Conservation (phyloP, 2,888 invertebrate genomes). For the Pogonocherus hispidulus region DNA sequence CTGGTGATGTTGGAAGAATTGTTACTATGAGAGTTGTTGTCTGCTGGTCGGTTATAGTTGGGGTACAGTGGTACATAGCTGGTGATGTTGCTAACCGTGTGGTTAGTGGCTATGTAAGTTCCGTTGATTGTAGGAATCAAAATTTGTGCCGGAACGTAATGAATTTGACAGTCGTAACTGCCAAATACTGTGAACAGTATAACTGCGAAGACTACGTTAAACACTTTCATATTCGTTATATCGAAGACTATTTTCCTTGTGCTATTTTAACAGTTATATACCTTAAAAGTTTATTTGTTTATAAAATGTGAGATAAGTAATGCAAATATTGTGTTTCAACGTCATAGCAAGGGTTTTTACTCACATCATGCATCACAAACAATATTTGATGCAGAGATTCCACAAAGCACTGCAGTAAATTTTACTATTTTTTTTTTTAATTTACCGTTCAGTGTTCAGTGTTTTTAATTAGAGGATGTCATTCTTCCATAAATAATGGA, state of each 20-base stretch:
- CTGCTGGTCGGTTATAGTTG: not conserved
- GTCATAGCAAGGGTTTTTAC: not conserved
- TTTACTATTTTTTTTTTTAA: too few relatives aligned
- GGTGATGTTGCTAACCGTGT: conserved; percentile 12
- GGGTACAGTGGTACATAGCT: conserved; percentile 8
- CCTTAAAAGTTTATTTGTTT: conserved; percentile 24
- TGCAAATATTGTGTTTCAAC: conserved; percentile 28
- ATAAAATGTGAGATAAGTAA: conserved; percentile 21
- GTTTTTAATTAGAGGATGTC: too few relatives aligned
- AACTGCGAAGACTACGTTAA: conserved; percentile 5
- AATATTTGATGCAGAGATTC: not conserved
- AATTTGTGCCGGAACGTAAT: conserved; percentile 56
- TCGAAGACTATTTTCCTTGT: not conserved
- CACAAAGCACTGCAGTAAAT: too few relatives aligned
- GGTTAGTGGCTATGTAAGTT: conserved; percentile 36
- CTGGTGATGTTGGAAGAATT: conserved; percentile 43
- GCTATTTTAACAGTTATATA: not conserved
- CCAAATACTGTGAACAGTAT: conserved; percentile 32
- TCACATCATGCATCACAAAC: not conserved
- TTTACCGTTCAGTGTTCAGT: too few relatives aligned
- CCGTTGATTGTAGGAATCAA: conserved; percentile 54
- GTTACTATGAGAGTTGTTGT: conserved; percentile 14
- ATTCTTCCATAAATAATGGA: too few relatives aligned
- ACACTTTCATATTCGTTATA: conserved; percentile 37
- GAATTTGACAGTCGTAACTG: conserved; percentile 44